Evolutionary conservation across 2,797 vertebrate species (phyloP), one percentile per base, ranked within the genome.

Genomic region (Takifugu ocellatus): DNA sequence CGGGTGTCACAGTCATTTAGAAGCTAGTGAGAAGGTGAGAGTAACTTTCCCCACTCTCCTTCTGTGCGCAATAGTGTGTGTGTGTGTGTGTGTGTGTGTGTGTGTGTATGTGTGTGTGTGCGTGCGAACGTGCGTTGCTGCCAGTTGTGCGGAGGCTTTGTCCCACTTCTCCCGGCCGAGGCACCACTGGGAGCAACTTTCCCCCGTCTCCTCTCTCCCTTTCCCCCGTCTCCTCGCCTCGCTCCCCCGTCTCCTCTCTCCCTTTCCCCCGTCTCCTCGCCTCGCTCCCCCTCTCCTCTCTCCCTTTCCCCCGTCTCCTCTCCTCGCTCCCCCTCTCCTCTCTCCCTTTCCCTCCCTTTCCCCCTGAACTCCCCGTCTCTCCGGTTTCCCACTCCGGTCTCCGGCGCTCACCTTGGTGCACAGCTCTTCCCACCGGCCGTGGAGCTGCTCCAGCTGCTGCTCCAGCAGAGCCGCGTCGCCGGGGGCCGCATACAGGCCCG

Each of bases 381-480:
- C 1, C 11, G 24, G 16, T 27, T 8, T 52, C 46, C 46, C 12
- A 12, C 36, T 12, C 8, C 6, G 5, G 11, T 25, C 1, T 21
- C 21, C 21, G 21, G 17, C 11, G 49, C 74, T 89, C 68, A 93
- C 92, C 92, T 91, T 92, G 25, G 49, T 49, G 29, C 90, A 90
- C 55, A 93, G 82, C 77, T 98, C 95, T 88, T 96, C 96, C 96
- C 97, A 98, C 61, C 96, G 94, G 51, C 82, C 61, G 74, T 93
- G 93, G 75, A 98, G 77, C 51, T 91, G 90, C n/a, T 93, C 92
- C 50, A 93, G 90, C 76, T 94, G 94, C 79, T 93, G 92, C 81
- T 91, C 84, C 63, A 96, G 84, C 77, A 95, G 85, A 61, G 88
- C 56, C 6, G 90, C 77, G 75, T 96, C 95, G 25, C 91, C 88